Conservation (phyloP, 2,888 invertebrate genomes). For the Hymenopus coronatus region DNA sequence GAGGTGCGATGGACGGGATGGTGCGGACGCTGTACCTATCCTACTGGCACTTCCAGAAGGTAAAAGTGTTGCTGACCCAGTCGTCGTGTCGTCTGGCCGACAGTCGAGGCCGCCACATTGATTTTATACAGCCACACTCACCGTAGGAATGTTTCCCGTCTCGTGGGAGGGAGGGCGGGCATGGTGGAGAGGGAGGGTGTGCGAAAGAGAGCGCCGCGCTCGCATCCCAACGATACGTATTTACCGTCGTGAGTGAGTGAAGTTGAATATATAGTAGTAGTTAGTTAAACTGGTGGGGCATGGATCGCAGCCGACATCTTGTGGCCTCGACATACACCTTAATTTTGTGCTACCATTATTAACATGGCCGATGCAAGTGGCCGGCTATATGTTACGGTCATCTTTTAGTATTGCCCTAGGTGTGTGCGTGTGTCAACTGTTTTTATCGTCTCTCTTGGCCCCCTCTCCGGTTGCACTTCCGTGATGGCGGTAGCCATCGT, state of each 20-base stretch:
- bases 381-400: not conserved
- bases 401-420: constrained; percentile 22
- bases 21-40: constrained; percentile 48
- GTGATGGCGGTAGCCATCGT: not conserved
- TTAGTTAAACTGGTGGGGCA: constrained; percentile 3
- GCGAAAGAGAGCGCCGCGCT: constrained; percentile 10
- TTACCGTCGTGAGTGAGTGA: constrained; percentile 8
- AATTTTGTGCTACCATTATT: constrained; percentile 14
- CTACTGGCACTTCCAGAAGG: constrained; percentile 45
- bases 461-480: not conserved
- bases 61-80: constrained; percentile 43
- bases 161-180: constrained; percentile 13
- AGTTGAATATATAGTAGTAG: constrained; percentile 6
- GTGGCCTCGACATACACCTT: constrained; percentile 17
- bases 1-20: constrained; percentile 47
- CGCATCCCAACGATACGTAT: constrained; percentile 16
- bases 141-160: constrained; percentile 44
- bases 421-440: constrained; percentile 3
- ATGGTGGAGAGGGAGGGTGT: not conserved
- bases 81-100: constrained; percentile 20
- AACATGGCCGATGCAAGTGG: constrained; percentile 25
- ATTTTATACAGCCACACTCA: constrained; percentile 46
- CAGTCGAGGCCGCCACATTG: constrained; percentile 44
- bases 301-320: constrained; percentile 6
- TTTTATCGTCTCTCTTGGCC: not conserved